A percentile compares a stretch with the other conserved stretches of the same genome.
Conservation (phyloP, 2,797 vertebrate genomes). For the Catamblyrhynchus diadema region DNA sequence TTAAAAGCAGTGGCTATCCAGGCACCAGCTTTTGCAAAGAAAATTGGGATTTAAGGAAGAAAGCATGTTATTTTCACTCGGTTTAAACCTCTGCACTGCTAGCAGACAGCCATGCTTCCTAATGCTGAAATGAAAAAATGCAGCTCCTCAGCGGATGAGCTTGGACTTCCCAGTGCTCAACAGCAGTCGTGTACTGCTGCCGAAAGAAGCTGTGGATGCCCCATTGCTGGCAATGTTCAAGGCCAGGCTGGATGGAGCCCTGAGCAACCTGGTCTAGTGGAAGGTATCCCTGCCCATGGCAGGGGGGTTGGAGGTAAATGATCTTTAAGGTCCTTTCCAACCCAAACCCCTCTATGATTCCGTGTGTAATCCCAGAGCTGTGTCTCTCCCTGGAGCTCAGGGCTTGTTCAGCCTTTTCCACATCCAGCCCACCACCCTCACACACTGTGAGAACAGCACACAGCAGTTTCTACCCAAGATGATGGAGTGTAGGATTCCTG, state of each 20-base stretch:
- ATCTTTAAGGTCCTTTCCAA: not conserved
- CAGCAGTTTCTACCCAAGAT: not conserved
- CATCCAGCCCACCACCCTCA: not conserved
- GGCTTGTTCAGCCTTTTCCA: not conserved
- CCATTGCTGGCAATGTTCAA: not conserved
- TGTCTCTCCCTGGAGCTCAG: not conserved
- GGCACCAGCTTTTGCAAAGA: not conserved
- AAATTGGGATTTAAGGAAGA: not conserved
- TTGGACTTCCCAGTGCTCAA: not conserved
- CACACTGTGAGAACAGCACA: not conserved
- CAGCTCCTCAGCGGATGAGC: not conserved
- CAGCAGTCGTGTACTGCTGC: not conserved
- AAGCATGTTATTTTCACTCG: not conserved
- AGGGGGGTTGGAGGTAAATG: not conserved
- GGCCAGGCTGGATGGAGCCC: not conserved
- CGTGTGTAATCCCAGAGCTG: not conserved
- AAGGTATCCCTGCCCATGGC: not conserved
- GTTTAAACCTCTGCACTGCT: not conserved
- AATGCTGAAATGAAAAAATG: not conserved
- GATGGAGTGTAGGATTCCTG: not conserved
- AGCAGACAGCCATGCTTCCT: not conserved
- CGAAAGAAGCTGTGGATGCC: not conserved
- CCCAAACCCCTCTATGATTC: not conserved
- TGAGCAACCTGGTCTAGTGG: not conserved
- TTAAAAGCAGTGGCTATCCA: not conserved